These are phyloP conservation scores for Tetragonula carbonaria DNA, from an alignment of 2,888 invertebrate species.

Conservation along the genomic window DNA sequence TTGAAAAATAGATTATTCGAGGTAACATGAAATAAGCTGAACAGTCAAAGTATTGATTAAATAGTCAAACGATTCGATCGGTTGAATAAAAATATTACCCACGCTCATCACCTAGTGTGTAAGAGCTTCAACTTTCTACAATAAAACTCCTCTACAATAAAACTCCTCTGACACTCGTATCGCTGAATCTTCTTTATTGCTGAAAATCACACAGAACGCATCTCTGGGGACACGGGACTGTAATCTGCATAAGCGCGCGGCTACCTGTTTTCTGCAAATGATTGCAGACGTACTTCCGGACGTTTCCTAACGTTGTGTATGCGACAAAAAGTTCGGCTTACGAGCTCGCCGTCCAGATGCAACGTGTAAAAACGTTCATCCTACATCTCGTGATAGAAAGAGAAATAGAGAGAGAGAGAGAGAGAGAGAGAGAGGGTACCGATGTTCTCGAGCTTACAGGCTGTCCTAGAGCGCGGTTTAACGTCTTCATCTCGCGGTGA, in stretches of 20 bases:
- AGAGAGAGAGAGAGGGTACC: slow-evolving; percentile 32
- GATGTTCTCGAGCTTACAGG: slow-evolving; percentile 37
- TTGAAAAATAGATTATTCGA: no score
- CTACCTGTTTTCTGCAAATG: no score
- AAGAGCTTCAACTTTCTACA: no score
- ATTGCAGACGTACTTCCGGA: neutral
- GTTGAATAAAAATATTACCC: neutral
- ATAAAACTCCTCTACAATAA: neutral
- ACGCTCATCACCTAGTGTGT: no score
- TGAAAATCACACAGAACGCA: neutral
- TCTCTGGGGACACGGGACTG: neutral
- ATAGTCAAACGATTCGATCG: no score
- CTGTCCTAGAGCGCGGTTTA: slow-evolving; percentile 48
- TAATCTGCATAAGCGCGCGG: neutral
- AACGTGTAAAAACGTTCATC: slow-evolving; percentile 50
- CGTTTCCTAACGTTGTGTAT: neutral
- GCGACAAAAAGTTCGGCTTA: neutral
- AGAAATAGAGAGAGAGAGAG: no score
- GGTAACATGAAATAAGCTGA: no score
- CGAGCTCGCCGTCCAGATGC: neutral
- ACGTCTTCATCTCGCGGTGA: slow-evolving; percentile 65
- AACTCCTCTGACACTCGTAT: neutral
- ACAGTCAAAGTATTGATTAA: no score
- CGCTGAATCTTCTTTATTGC: neutral
- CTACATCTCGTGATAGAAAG: slow-evolving; percentile 47